Evolutionary conservation across 2,888 invertebrate species (phyloP), one percentile per base, ranked within the genome.

Genomic region (Lasioglossum marginatum): DNA sequence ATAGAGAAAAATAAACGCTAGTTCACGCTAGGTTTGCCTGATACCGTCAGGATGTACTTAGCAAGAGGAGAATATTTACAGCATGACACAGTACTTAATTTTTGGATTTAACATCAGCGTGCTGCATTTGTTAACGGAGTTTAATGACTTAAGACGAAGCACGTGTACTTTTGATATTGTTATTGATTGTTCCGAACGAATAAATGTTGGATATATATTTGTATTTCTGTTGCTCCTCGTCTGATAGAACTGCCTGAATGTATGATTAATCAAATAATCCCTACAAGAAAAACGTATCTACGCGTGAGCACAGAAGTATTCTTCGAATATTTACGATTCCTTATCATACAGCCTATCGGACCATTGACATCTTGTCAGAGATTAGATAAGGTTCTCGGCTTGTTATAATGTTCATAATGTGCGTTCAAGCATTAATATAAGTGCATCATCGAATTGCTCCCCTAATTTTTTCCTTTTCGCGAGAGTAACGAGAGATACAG

Each of bases 331-430:
- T 68, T 74, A 72, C 57, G 73, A 63, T 76, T 81, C 82, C 90
- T 92, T 92, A 92, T 92, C 92, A 75, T 79, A 43, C 68, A 66
- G 82, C 23, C 83, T 92, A 92, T 92, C 91, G 71, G 75, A 77
- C 79, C 86, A 88, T 90, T 90, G 90, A 90, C 90, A 88, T 79
- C 88, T 88, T 88, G 57, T 72, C 72, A 60, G 66, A 93, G 93
- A 93, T 93, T 93, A 93, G 93, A 93, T 93, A 93, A 81, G 88
- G 83, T 37, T 52, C 81, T 82, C 77, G 74, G 82, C 23, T 57
- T 60, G 68, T 66, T 70, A 73, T 72, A 76, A 85, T 72, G 52
- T 27, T 34, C 52, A 71, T 37, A 70, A 73, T 63, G 31, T 23
- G 43, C 37, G 37, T 8, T 14, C 12, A 63, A 45, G 52, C 77